Evolutionary conservation across 2,113 vertebrate species (phyloP), one percentile per base, ranked within the genome.

Genomic region (Atlantisia rogersi): DNA sequence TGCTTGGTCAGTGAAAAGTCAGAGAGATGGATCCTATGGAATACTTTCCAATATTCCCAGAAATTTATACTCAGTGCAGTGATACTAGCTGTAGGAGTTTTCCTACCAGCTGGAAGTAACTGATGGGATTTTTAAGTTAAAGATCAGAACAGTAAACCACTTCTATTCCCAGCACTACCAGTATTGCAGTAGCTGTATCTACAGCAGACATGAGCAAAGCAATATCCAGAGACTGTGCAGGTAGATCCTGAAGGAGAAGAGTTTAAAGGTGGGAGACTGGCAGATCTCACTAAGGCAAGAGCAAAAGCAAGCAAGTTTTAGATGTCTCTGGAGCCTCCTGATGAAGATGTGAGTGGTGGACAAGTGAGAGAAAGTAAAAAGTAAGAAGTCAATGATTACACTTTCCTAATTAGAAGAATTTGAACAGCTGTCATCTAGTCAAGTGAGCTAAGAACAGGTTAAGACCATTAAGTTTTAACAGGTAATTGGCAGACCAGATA

Each of bases 361-460:
- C 22, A 76, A 77, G 15, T 15, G 17, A 59, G n/a, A 86, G 32
- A 15, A 92, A 78, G 29, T 26, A 85, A 78, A 46, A 77, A 37
- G n/a, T 39, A 76, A 74, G 46, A 37, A 48, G 28, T n/a, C 90
- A 67, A 42, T 40, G 75, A 91, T 85, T 62, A 64, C 14, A 5
- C 35, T 76, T 90, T 69, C 26, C 55, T 93, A 85, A 93, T 96
- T 84, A 93, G 67, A 68, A 64, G 74, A 62, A 82, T 70, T 29
- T 94, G 59, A 84, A 85, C 71, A 67, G 74, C 74, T 82, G 37
- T 90, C 80, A 79, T 73, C 60, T 69, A 87, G 42, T 71, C 74
- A 87, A 88, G 53, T 25, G 50, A 84, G 82, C n/a, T 74, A 83
- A 79, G 59, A 94, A 82, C 76, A 83, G 88, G 93, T 77, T 88